Evolutionary conservation across 2,113 vertebrate genomes (phyloP), one percentile per base, ranked within the genome.

Genomic region (Oenanthe oenanthe): DNA sequence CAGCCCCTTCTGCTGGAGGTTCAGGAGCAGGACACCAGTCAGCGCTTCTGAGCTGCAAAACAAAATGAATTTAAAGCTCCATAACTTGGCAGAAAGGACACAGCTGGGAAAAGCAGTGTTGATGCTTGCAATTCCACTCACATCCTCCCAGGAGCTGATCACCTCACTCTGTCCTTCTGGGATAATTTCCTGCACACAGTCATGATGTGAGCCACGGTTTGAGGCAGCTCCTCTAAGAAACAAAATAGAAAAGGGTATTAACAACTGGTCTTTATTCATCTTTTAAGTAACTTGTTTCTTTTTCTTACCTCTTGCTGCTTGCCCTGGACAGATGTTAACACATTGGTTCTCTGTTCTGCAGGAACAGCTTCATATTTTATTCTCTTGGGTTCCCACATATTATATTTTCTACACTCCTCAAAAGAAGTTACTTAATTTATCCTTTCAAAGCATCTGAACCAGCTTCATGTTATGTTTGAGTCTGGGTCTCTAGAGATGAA

Each of bases 381-480:
- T 71, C 88, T 57, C 71, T 80, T 67, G 71, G 72, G 75, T 24
- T 85, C 71, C 40, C 34, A 32, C 7, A 29, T 38, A n/a, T 68
- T 86, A 17, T 66, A 57, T 70, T 88, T 90, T 77, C 53, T 62
- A 66, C 22, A 20, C 34, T 79, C 32, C 24, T 89, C 21, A 5
- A 71, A 53, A 94, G 88, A 88, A 71, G 43, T 70, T 92, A 43
- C 74, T 77, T 92, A 51, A 92, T 92, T 77, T 81, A 84, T 67
- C 85, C 48, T 83, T 95, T 93, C 82, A 92, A 93, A 71, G 22
- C 61, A 50, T 34, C 63, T 40, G 40, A 83, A 81, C 15, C n/a
- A 71, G 25, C n/a, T 90, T 70, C 88, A 24, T 77, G 67, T 88
- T 93, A 42, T 3, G 1, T 53, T 88, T 78, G 85, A 94, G 65